phyloP scores from a whole-genome alignment of 2,888 invertebrate species.

The Megaustenia siamemsis region DNA sequence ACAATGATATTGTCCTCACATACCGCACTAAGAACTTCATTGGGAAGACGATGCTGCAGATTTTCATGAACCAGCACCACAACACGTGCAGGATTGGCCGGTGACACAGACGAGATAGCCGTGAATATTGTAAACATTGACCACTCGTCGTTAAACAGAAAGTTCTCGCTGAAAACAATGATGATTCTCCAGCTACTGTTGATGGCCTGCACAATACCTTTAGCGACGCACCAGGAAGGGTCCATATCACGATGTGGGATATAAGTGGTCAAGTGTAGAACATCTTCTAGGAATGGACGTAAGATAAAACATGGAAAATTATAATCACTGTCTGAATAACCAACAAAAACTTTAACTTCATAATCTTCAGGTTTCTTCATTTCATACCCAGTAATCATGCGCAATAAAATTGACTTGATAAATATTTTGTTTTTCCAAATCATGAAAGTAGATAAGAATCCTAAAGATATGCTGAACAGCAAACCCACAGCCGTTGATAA shows the following conservation, averaged over 20 bases:
- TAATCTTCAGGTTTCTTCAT: slow-evolving; percentile 7
- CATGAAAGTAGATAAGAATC: slow-evolving; percentile 1
- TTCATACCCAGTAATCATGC: background rate
- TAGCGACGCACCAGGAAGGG: background rate
- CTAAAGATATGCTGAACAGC: background rate
- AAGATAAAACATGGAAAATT: slow-evolving; percentile 29
- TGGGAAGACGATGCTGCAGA: slow-evolving; percentile 1
- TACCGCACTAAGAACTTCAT: slow-evolving; percentile 9
- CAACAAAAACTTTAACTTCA: slow-evolving; percentile 26
- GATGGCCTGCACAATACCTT: slow-evolving; percentile 28
- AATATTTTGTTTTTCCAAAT: slow-evolving; percentile 31
- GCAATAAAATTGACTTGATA: background rate
- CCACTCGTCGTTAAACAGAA: slow-evolving; percentile 41
- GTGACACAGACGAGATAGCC: slow-evolving; percentile 15
- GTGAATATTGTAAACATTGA: slow-evolving; percentile 30
- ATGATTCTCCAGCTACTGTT: slow-evolving; percentile 36
- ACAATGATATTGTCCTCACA: slow-evolving; percentile 38
- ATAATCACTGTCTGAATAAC: slow-evolving; percentile 24
- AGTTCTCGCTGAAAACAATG: slow-evolving; percentile 9
- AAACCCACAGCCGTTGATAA: slow-evolving; percentile 13
- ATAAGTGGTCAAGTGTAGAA: background rate
- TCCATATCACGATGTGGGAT: slow-evolving; percentile 10
- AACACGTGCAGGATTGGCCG: slow-evolving; percentile 25
- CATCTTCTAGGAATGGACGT: slow-evolving; percentile 15
- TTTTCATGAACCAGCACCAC: slow-evolving; percentile 33